Conservation (phyloP, 1,140 invertebrate species). For the Papilio machaon region DNA sequence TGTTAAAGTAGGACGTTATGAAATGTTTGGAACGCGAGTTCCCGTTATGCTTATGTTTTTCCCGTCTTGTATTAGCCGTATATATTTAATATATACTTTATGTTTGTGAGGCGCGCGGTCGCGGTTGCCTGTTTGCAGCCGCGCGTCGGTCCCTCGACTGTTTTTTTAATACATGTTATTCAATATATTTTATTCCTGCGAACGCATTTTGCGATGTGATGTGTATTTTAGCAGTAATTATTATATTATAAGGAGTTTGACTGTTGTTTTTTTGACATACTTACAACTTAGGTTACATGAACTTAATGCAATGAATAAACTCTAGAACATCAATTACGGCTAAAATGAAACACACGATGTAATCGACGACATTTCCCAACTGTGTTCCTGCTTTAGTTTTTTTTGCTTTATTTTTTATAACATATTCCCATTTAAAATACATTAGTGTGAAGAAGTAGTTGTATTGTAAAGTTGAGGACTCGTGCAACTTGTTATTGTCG, state of each 20-base stretch:
- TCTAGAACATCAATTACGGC: slow-evolving; percentile 82
- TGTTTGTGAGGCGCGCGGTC: slow-evolving; percentile 68
- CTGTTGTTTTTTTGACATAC: slow-evolving; percentile 82
- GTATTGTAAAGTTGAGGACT: slow-evolving; percentile 80
- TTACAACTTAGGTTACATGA: slow-evolving; percentile 79
- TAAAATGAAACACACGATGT: slow-evolving; percentile 82
- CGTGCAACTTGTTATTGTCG: slow-evolving; percentile 78
- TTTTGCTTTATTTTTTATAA: slow-evolving; percentile 80
- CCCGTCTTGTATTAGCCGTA: slow-evolving; percentile 78
- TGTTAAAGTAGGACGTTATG: slow-evolving; percentile 83
- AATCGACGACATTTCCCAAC: slow-evolving; percentile 83
- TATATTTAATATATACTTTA: slow-evolving; percentile 80
- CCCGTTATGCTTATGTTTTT: slow-evolving; percentile 82
- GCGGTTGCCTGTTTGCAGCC: slow-evolving; percentile 79
- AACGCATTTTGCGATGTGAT: slow-evolving; percentile 91
- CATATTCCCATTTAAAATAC: slow-evolving; percentile 79
- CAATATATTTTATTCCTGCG: slow-evolving; percentile 90
- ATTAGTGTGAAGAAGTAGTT: slow-evolving; percentile 80
- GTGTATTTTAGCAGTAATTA: slow-evolving; percentile 90
- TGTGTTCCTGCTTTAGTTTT: slow-evolving; percentile 82
- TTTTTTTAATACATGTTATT: slow-evolving; percentile 88
- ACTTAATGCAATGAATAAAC: slow-evolving; percentile 78
- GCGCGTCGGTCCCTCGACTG: slow-evolving; percentile 79
- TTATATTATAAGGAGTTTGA: slow-evolving; percentile 83
- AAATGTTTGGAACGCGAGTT: slow-evolving; percentile 83